Evolutionary conservation across 2,888 invertebrate species (phyloP), one percentile per base, ranked within the genome.

Genomic region (Augochlorella aurata): DNA sequence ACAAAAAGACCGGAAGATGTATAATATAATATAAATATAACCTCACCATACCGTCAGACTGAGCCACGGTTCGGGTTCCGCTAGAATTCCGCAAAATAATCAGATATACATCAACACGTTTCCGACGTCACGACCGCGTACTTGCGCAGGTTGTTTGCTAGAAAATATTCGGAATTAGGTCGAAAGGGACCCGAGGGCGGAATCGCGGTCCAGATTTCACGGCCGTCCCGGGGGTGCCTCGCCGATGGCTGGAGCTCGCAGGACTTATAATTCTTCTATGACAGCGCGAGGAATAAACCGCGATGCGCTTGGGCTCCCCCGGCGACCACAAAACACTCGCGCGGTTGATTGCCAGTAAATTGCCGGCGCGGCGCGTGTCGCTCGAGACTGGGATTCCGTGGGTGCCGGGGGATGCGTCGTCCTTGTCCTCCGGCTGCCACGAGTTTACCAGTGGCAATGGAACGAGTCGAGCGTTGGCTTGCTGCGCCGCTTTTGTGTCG

Each of bases 291-390:
- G 90, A 93, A 91, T 90, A 90, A 92, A 92, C 92, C 90, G 87
- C 89, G 89, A 88, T 65, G 74, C 88, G 88, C 88, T 61, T 65
- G 12, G 74, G 78, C 90, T 92, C 93, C 92, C 93, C 86, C 85
- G 90, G 88, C 90, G 90, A 83, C 91, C 90, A 92, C 93, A 93
- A 93, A 93, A 92, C 92, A 93, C 91, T 92, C 92, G 89, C 87
- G 84, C 89, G 90, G 90, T 89, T 92, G 93, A 93, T 93, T 92
- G 93, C 92, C 91, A 90, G 91, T 92, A 92, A 93, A 93, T 81
- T 88, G 87, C 87, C 87, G 82, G 44, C n/a, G 74, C 52, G 81
- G 50, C 70, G 81, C 81, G 81, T 74, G 38, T 71, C 81, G 70
- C 70, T 44, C 75, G 74, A 71, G 74, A 52, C 74, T 52, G 69